Percentiles rank a stretch among this genome's conserved stretches.
Evolutionary conservation across 2,113 vertebrate genomes (phyloP).

Genomic region (Hippocampus guttulatus): DNA sequence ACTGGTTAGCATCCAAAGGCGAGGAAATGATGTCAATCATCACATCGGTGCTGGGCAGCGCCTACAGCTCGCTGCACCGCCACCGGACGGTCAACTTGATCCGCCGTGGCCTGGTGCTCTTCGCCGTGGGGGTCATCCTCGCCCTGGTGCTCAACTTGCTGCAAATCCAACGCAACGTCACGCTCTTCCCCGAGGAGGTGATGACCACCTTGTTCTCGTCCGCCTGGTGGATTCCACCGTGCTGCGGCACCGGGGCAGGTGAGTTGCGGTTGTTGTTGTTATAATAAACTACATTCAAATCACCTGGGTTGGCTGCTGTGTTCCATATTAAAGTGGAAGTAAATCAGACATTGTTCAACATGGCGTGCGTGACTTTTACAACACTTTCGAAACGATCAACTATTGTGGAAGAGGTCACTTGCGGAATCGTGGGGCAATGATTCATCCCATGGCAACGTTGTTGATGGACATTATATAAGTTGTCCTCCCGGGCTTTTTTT

Average conservation of each 20-base stretch:
- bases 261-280: slow-evolving; percentile 45
- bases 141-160: slow-evolving; percentile 94
- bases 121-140: slow-evolving; percentile 86
- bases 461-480: slow-evolving; percentile 27
- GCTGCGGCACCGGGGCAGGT: slow-evolving; percentile 95
- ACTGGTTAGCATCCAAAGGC: slow-evolving; percentile 71
- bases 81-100: slow-evolving; percentile 79
- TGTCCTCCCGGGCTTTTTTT: neutral
- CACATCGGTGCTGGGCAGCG: slow-evolving; percentile 66
- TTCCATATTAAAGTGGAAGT: neutral
- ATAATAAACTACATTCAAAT: neutral
- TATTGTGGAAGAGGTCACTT: neutral
- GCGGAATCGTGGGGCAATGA: slow-evolving; percentile 4
- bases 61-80: slow-evolving; percentile 66
- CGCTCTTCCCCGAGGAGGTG: slow-evolving; percentile 90
- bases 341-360: neutral
- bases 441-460: slow-evolving; percentile 22
- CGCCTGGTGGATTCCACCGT: slow-evolving; percentile 96
- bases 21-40: slow-evolving; percentile 78
- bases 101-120: slow-evolving; percentile 88
- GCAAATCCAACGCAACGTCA: slow-evolving; percentile 90
- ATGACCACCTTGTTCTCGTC: slow-evolving; percentile 90
- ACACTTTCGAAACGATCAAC: neutral
- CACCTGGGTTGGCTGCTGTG: neutral
- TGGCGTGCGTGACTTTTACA: neutral